Evolutionary conservation across 2,797 vertebrate species (phyloP), one percentile per base, ranked within the genome.

Genomic region (Varecia variegata): DNA sequence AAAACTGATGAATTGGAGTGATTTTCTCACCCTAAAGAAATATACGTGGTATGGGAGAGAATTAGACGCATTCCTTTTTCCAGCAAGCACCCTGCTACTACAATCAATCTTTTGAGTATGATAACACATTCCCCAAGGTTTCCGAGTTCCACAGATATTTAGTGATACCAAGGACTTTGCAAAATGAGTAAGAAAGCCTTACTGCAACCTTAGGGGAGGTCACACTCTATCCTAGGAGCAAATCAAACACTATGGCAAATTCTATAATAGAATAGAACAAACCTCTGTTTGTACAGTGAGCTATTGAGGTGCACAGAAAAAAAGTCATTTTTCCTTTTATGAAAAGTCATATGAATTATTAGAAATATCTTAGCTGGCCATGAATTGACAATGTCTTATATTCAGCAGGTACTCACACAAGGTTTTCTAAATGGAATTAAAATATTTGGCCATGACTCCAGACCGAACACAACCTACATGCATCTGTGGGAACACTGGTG

Each of bases 1-100:
- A 10, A 65, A 47, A 67, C 32, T 15, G 32, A 23, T 11, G n/a
- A 40, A 50, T 3, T 50, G 7, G 25, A 2, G 20, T 3, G 56
- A 21, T 14, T 54, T 86, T 62, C 40, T 71, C 27, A 23, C 9
- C 32, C 32, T 32, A 38, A 5, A 62, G 83, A 88, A 79, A 54
- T 9, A 32, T 0, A 54, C 4, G 21, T 0, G 17, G 18, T 35
- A 3, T 4, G 45, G 10, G 54, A n/a, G 56, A n/a, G 3, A 2
- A 5, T 38, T 12, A n/a, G 38, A 67, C 21, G n/a, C 18, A 14
- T 5, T 15, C 25, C 32, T 9, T 54, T 71, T 35, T 23, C 6
- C 17, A 27, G 79, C 27, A 52, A 73, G 58, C 21, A 2, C 13
- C 20, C n/a, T 71, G n/a, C 38, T 7, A 6, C 54, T 9, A 3